phyloP scores from a whole-genome alignment of 2,797 vertebrate species.

The Holocentrus rufus region DNA sequence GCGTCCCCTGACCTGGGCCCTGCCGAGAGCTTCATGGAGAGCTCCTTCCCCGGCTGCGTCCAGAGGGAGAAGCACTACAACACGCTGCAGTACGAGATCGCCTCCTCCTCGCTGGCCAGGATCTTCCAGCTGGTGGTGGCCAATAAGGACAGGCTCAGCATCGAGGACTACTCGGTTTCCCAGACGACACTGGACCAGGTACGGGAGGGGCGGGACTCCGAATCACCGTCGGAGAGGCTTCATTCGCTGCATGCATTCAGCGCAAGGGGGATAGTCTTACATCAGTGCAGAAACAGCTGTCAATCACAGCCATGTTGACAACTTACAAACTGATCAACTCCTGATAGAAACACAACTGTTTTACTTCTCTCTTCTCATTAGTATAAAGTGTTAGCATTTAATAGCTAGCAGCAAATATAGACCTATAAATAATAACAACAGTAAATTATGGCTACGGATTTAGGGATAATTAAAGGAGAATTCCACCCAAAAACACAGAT shows the following conservation, averaged over 20 bases:
- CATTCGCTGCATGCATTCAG: not conserved
- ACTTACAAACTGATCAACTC: too few relatives aligned
- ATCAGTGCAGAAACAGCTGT: not conserved
- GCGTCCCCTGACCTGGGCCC: constrained; percentile 85
- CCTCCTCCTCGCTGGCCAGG: constrained; percentile 90
- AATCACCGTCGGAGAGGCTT: not conserved
- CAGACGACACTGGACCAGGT: constrained; percentile 99
- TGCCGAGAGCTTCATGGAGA: constrained; percentile 90
- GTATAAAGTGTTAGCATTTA: too few relatives aligned
- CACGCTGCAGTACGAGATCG: constrained; percentile 93
- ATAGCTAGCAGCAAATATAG: too few relatives aligned
- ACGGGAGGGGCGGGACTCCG: not conserved
- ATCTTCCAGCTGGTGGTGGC: constrained; percentile 94
- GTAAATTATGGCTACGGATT: too few relatives aligned
- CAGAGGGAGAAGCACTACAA: constrained; percentile 95
- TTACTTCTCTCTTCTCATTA: too few relatives aligned
- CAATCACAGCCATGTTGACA: too few relatives aligned
- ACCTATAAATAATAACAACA: too few relatives aligned
- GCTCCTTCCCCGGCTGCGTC: constrained; percentile 88
- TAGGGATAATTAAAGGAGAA: too few relatives aligned
- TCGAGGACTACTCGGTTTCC: constrained; percentile 95
- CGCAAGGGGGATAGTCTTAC: not conserved
- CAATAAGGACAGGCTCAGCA: constrained; percentile 91
- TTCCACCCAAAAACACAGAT: too few relatives aligned
- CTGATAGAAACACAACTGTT: too few relatives aligned